Conservation (phyloP, 2,113 vertebrate species). For the Chamaetylas fuelleborni region DNA sequence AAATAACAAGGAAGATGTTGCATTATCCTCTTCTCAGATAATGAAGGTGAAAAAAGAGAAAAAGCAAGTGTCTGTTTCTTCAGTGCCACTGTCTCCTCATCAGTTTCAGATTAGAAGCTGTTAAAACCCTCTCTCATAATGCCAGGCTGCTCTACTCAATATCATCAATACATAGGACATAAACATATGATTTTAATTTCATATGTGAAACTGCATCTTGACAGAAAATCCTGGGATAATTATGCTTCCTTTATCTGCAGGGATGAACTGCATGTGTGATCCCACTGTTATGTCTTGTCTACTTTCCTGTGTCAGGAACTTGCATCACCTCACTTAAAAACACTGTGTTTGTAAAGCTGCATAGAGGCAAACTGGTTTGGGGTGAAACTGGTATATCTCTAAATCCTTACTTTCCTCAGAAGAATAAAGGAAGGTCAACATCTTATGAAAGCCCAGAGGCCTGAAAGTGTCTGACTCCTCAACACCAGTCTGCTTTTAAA, state of each 20-base stretch:
- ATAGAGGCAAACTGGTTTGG: not conserved
- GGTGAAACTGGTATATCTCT: not conserved
- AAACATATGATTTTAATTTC: not conserved
- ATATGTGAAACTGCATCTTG: not conserved
- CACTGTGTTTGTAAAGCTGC: not conserved
- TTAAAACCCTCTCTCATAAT: not conserved
- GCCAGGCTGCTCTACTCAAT: not conserved
- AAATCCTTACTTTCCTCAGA: not conserved
- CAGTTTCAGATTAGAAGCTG: not conserved
- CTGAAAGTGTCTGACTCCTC: not conserved
- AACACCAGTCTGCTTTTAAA: not conserved
- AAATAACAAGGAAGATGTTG: not conserved
- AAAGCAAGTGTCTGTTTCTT: not conserved
- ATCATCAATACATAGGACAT: not conserved
- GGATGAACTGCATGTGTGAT: not conserved
- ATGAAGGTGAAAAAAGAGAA: not conserved
- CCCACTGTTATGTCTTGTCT: not conserved
- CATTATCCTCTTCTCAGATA: not conserved
- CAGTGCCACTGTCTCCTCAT: not conserved
- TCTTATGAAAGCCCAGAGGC: not conserved
- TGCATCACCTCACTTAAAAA: not conserved
- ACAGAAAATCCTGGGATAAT: not conserved
- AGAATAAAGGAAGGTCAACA: not conserved
- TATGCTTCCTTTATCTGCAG: not conserved
- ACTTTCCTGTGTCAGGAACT: not conserved